Conservation (phyloP, 2,113 vertebrate species). For the Clarias gariepinus region DNA sequence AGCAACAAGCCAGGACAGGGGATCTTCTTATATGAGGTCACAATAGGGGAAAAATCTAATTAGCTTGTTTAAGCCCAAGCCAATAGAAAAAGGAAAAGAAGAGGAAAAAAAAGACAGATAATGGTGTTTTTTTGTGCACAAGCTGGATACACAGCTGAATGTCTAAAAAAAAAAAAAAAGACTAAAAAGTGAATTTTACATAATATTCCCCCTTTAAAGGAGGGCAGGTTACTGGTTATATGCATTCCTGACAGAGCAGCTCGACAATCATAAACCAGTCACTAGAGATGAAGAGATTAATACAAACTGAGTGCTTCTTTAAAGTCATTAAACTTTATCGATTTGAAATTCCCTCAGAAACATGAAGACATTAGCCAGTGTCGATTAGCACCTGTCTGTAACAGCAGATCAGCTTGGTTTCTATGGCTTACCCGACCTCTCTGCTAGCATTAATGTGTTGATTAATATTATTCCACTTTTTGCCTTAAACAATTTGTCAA, state of each 20-base stretch:
- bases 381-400: slow-evolving; percentile 56
- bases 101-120: no score
- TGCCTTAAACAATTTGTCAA: background rate
- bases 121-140: no score
- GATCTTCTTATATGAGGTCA: no score
- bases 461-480: background rate
- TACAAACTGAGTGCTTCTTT: slow-evolving; percentile 52
- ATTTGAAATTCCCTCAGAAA: slow-evolving; percentile 58
- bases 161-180: no score
- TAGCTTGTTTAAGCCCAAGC: no score
- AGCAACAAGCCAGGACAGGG: no score
- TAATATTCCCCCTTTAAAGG: background rate
- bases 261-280: background rate
- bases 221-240: background rate
- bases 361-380: slow-evolving; percentile 53
- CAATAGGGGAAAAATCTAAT: no score
- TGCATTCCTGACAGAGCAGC: background rate
- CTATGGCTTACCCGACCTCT: slow-evolving; percentile 12
- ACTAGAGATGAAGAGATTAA: slow-evolving; percentile 31
- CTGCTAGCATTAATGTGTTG: slow-evolving; percentile 23
- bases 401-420: slow-evolving; percentile 2
- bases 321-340: slow-evolving; percentile 59
- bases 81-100: no score
- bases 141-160: no score
- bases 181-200: no score